Evolutionary conservation across 2,888 invertebrate genomes (phyloP).

Genomic region (Linnaemya tessellans): DNA sequence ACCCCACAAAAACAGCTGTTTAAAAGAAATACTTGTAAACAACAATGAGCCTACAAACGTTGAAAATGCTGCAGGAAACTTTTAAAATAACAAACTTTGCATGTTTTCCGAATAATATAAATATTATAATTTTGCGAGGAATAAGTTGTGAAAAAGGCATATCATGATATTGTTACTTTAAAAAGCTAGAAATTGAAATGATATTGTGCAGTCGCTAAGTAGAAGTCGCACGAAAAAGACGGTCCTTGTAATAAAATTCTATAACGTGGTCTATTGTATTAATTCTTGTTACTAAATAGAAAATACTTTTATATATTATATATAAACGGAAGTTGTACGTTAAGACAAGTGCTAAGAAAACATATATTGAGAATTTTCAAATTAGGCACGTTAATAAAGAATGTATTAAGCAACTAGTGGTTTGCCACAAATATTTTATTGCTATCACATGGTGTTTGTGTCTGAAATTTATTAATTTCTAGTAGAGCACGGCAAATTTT

Average conservation of each 20-base stretch:
- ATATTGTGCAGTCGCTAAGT: constrained; percentile 54
- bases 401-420: constrained; percentile 69
- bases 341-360: constrained; percentile 10
- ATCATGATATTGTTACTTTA: constrained; percentile 37
- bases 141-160: constrained; percentile 24
- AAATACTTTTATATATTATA: constrained; percentile 5
- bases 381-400: constrained; percentile 27
- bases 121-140: constrained; percentile 17
- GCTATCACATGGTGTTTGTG: constrained; percentile 25
- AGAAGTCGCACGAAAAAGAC: constrained; percentile 32
- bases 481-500: constrained; percentile 56
- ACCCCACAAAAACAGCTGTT: constrained; percentile 48
- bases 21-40: constrained; percentile 22
- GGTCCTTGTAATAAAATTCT: background rate
- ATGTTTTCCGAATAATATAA: constrained; percentile 33
- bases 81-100: constrained; percentile 45
- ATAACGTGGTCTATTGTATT: background rate
- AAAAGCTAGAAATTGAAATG: constrained; percentile 49
- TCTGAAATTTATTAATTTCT: constrained; percentile 34
- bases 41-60: background rate
- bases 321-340: background rate
- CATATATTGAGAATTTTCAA: background rate
- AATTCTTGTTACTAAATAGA: background rate
- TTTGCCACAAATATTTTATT: constrained; percentile 53
- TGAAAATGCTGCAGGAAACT: constrained; percentile 25